Percentiles rank a stretch among this genome's conserved stretches.
phyloP scores from a whole-genome alignment of 2,888 invertebrate species.

The Morpho helenor region DNA sequence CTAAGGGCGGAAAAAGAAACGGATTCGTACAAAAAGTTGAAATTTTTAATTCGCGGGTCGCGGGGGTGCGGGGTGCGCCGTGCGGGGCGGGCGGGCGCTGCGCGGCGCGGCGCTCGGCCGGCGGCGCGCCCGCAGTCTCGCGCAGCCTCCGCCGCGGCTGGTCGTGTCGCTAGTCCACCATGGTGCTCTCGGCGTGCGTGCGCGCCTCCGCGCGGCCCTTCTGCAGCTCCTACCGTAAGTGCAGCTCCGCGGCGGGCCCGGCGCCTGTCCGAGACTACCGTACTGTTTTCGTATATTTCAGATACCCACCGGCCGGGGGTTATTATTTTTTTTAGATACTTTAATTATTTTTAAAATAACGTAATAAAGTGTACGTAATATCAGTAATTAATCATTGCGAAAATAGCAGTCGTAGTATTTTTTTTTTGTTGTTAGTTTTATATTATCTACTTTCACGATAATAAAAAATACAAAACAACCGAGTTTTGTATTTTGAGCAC shows the following conservation, averaged over 20 bases:
- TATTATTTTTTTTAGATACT: too few relatives aligned
- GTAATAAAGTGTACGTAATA: too few relatives aligned
- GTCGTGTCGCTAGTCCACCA: conserved; percentile 31
- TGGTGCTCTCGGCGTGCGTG: conserved; percentile 69
- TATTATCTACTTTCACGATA: too few relatives aligned
- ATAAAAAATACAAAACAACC: too few relatives aligned
- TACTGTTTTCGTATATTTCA: too few relatives aligned
- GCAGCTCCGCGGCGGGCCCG: background rate
- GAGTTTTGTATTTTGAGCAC: too few relatives aligned
- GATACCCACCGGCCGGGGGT: too few relatives aligned
- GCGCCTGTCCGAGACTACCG: background rate
- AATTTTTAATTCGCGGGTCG: conserved; percentile 64
- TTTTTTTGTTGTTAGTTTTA: too few relatives aligned
- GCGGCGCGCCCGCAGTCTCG: conserved; percentile 28
- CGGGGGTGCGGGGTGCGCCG: conserved; percentile 28
- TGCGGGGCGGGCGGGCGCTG: conserved; percentile 25
- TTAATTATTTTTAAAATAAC: too few relatives aligned
- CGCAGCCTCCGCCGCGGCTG: conserved; percentile 26
- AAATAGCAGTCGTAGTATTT: too few relatives aligned
- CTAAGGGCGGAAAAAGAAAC: conserved; percentile 78
- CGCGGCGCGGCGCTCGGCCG: conserved; percentile 30
- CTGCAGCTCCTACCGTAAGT: conserved; percentile 64
- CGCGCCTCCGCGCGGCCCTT: conserved; percentile 58
- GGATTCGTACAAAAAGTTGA: conserved; percentile 72
- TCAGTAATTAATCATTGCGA: too few relatives aligned